A percentile compares a stretch with the other conserved stretches of the same genome.
phyloP scores from a whole-genome alignment of 1,140 invertebrate species.

The Drosophila repletoides region DNA sequence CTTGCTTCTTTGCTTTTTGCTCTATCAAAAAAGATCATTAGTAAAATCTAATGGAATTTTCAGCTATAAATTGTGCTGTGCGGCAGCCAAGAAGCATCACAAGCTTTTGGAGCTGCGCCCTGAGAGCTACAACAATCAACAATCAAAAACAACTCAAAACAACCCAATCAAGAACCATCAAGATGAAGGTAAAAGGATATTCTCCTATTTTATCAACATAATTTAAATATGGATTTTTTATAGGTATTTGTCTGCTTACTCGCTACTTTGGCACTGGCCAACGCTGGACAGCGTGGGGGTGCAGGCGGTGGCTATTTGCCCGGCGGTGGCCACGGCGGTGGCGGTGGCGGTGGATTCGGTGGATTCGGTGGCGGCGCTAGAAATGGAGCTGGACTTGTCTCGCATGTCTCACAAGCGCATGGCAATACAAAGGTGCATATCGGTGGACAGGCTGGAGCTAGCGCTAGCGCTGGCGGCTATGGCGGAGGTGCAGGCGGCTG shows the following conservation, averaged over 20 bases:
- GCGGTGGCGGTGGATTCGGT: slow-evolving; percentile 46
- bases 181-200: slow-evolving; percentile 51
- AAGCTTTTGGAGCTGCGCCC: slow-evolving; percentile 54
- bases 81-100: slow-evolving; percentile 46
- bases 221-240: not conserved
- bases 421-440: slow-evolving; percentile 69
- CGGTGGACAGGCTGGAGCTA: slow-evolving; percentile 28
- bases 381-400: slow-evolving; percentile 52
- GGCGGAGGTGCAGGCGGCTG: slow-evolving; percentile 30
- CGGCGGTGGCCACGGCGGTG: slow-evolving; percentile 42
- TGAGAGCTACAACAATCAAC: slow-evolving; percentile 31
- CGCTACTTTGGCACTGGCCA: slow-evolving; percentile 58
- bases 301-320: slow-evolving; percentile 35
- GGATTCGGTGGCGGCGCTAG: slow-evolving; percentile 44
- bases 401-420: slow-evolving; percentile 57
- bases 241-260: slow-evolving; percentile 64
- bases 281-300: slow-evolving; percentile 62
- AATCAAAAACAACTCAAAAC: no score
- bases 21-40: slow-evolving; percentile 49
- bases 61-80: slow-evolving; percentile 62
- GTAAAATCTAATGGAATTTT: slow-evolving; percentile 35
- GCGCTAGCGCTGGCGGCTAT: slow-evolving; percentile 10
- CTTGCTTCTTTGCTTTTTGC: slow-evolving; percentile 8
- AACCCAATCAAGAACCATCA: slow-evolving; percentile 23
- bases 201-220: no score